These are phyloP conservation scores for Phoeniculus purpureus DNA, from an alignment of 2,797 vertebrate species.

Conservation along the genomic window DNA sequence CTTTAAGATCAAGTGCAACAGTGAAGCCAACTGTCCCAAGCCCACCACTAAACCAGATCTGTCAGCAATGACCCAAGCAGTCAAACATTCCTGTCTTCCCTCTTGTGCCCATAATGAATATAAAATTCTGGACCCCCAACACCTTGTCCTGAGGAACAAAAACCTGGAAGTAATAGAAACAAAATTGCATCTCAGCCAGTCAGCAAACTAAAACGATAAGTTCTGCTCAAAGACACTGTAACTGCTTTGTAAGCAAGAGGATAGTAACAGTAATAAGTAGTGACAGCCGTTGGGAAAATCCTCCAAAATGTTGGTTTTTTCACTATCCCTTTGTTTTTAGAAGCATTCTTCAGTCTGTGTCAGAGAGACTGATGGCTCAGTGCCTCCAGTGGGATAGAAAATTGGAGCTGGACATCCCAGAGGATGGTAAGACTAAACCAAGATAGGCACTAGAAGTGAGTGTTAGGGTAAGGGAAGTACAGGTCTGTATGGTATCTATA, in stretches of 20 bases:
- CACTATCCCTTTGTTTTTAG: conserved; percentile 70
- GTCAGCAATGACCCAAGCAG: not conserved
- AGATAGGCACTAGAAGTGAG: fast-evolving
- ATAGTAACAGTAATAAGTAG: not conserved
- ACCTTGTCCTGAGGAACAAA: not conserved
- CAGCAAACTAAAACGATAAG: not conserved
- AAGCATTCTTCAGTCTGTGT: conserved; percentile 81
- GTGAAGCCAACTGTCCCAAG: too few species aligned
- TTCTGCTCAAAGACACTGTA: not conserved
- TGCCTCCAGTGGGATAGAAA: conserved; percentile 85
- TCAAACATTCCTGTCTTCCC: not conserved
- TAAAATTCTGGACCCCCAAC: not conserved
- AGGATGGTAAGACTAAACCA: conserved; percentile 85
- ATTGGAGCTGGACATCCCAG: conserved; percentile 87
- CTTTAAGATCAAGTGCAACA: too few species aligned
- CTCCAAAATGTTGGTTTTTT: not conserved
- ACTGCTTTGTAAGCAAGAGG: not conserved
- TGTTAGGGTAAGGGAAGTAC: not conserved
- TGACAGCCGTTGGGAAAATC: not conserved
- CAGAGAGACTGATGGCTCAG: conserved; percentile 74
- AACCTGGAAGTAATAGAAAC: not conserved
- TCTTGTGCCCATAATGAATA: not conserved
- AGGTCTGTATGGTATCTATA: not conserved
- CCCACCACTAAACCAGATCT: not conserved
- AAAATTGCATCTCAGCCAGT: not conserved